Evolutionary conservation across 2,797 vertebrate species (phyloP), one percentile per base, ranked within the genome.

Genomic region (Notamacropus eugenii): DNA sequence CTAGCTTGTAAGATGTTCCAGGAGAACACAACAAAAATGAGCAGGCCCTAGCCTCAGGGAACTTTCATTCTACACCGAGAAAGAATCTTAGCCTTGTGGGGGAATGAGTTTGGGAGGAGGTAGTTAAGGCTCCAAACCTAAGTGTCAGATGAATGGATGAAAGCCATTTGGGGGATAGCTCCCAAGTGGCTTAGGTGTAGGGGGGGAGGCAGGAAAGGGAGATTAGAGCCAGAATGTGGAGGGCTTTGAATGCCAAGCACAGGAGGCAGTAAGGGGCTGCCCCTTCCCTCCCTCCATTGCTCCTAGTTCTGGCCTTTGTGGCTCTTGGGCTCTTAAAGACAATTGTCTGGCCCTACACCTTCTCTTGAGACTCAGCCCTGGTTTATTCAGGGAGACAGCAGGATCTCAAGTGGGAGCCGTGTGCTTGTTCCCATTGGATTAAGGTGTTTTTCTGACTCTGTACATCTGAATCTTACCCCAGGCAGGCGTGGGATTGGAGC

Each of bases 1-100:
- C 58, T 12, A 1, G 2, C 29, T 13, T 31, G 13, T 59, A 1
- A 0, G 14, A 6, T 1, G 67, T 40, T 19, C 19, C 0, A 3
- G 67, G n/a, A 82, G 67, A 6, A 9, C 19, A 6, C n/a, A 5
- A 34, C 31, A 14, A n/a, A n/a, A n/a, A n/a, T n/a, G 59, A 67
- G 31, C 59, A 67, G 59, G n/a, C 19, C 31, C 67, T 82, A 40
- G 67, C 67, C 67, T 74, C 67, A 6, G 67, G 67, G 34, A 74
- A 16, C 67, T 40, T n/a, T 22, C n/a, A 8, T 74, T 74, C 59
- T 34, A 62, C 59, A 0, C 29, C 4, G 11, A 59, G 58, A 13
- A 31, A 59, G 29, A 59, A 11, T 29, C 0, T 57, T 57, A 27
- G 27, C 27, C 56, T 6, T 57, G 56, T 3, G 31, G 59, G 28